Evolutionary conservation across 2,888 invertebrate species (phyloP), one percentile per base, ranked within the genome.

Genomic region (Acrobasis repandana): DNA sequence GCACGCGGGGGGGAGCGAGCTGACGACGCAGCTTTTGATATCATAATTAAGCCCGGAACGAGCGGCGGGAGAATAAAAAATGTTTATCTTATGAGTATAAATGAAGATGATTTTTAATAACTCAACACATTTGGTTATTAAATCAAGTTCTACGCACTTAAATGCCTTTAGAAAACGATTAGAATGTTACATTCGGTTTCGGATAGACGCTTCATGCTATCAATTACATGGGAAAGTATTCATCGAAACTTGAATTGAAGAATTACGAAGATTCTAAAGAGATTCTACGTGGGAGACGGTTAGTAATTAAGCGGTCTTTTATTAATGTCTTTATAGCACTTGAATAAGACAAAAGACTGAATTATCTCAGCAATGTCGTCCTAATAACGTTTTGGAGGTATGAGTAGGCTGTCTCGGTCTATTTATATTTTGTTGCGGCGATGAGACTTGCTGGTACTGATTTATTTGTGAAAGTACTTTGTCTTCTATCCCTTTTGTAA

Each of bases 11-110:
- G 68, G 69, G 79, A 85, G 73, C 68, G 79, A 76, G 81, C 75
- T 82, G 80, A 80, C 80, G 76, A 77, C 75, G 82, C 82, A 83
- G 78, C 85, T 86, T 87, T 89, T 91, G 91, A 91, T 90, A 90
- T 88, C 88, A 85, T 90, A 89, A 90, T 91, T 89, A 90, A 86
- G 81, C 74, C 66, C 72, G 67, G 71, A 74, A 73, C 75, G 76
- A 73, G 72, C 70, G 76, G 79, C 75, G 75, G 69, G 77, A 76
- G 79, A 77, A 83, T 83, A 85, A 80, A 82, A 67, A 85, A 83
- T 88, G 83, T 89, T 90, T 88, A 88, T 89, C 82, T 85, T 87
- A 78, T 76, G 74, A 75, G 77, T 73, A 78, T 80, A 85, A 85
- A 86, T 81, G 79, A 73, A 82, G 80, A 82, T 82, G 81, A 79